These are phyloP conservation scores for Lampropteryx suffumata DNA, from an alignment of 2,888 invertebrate genomes.

Conservation along the genomic window DNA sequence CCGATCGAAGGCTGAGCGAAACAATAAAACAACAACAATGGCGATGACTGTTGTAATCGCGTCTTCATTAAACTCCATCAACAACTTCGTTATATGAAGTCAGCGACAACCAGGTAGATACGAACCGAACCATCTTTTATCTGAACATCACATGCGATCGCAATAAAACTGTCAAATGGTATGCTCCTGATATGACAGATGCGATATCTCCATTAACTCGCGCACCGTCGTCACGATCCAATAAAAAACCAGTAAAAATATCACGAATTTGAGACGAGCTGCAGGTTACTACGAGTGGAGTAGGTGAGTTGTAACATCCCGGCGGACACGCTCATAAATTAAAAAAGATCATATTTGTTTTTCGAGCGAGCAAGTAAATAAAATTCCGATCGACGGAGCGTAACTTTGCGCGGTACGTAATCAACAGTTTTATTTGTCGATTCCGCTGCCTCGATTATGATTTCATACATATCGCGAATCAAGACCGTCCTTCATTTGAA, in stretches of 20 bases:
- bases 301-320: conserved; percentile 51
- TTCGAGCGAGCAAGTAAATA: conserved; percentile 72
- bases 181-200: conserved; percentile 72
- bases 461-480: conserved; percentile 54
- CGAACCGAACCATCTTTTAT: conserved; percentile 54
- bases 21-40: conserved; percentile 32
- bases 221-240: conserved; percentile 64
- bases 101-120: conserved; percentile 46
- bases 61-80: conserved; percentile 32
- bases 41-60: conserved; percentile 31
- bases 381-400: conserved; percentile 73
- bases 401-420: conserved; percentile 70
- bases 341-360: conserved; percentile 78
- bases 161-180: conserved; percentile 76
- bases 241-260: conserved; percentile 60
- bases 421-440: conserved; percentile 76
- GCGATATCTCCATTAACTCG: conserved; percentile 74
- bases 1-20: conserved; percentile 30
- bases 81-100: conserved; percentile 31
- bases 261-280: conserved; percentile 55
- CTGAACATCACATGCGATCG: conserved; percentile 62
- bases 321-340: conserved; percentile 70
- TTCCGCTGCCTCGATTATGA: conserved; percentile 70
- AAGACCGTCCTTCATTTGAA: conserved; percentile 63
- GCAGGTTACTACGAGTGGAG: conserved; percentile 35